phyloP scores from a whole-genome alignment of 2,888 invertebrate species.

The Polydrusus pterygomalis region DNA sequence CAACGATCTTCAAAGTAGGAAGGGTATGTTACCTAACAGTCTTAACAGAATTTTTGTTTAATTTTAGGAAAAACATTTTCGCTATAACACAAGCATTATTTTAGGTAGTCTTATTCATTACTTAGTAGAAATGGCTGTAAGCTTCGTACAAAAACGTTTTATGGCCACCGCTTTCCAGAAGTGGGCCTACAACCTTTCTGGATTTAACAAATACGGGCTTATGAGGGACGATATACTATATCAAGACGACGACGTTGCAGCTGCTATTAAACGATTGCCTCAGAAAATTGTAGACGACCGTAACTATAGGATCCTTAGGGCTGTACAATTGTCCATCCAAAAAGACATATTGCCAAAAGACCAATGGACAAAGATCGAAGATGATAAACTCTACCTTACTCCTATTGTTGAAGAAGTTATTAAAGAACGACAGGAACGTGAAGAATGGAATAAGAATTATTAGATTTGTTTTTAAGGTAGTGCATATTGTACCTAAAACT shows the following conservation, averaged over 20 bases:
- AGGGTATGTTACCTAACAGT: slow-evolving; percentile 28
- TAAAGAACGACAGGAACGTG: slow-evolving; percentile 84
- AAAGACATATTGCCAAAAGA: slow-evolving; percentile 91
- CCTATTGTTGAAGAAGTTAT: slow-evolving; percentile 88
- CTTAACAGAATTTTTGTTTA: slow-evolving; percentile 9
- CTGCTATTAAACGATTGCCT: slow-evolving; percentile 89
- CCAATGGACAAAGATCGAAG: slow-evolving; percentile 93
- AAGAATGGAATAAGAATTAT: slow-evolving; percentile 85
- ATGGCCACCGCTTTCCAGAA: slow-evolving; percentile 74
- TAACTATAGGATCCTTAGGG: slow-evolving; percentile 88
- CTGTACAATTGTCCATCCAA: slow-evolving; percentile 84
- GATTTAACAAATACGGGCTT: slow-evolving; percentile 90
- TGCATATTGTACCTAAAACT: not conserved
- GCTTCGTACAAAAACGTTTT: slow-evolving; percentile 67
- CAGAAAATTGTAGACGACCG: slow-evolving; percentile 85
- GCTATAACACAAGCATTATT: not conserved
- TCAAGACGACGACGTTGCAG: slow-evolving; percentile 83
- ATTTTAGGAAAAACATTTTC: not conserved
- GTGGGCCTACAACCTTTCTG: slow-evolving; percentile 86
- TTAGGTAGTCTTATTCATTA: not conserved
- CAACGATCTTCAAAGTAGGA: not conserved
- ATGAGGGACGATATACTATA: slow-evolving; percentile 85
- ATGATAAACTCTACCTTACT: slow-evolving; percentile 86
- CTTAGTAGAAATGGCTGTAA: slow-evolving; percentile 66
- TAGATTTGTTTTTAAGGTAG: slow-evolving; percentile 65